Base-by-base conservation (phyloP, 2,113 vertebrate species). In the Barbus barbus region DNA sequence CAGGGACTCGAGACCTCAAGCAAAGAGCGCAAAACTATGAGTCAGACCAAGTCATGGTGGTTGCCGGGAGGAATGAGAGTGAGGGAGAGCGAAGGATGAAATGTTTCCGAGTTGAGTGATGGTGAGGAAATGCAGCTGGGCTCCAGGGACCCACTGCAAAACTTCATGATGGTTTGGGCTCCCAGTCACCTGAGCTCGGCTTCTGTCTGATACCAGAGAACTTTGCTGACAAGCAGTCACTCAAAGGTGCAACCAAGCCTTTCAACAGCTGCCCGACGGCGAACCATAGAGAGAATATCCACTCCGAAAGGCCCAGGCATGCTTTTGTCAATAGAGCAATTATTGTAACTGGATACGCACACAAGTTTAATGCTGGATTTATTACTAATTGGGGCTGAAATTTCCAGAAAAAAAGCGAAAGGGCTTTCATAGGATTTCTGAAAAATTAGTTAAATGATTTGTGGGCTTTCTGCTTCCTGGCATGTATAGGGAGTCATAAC, bases 151-250 rank as follows among this genome's bases (percentile, higher is more conserved):
- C 41, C 11, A 11, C 41, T 44, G 41, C 41, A 44, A 44, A 11
- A 12, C 41, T 44, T 44, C 41, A 44, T 12, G 41, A 44, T 44
- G 41, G 3, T 44, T 44, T 11, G 11, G 41, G 41, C 41, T 44
- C 41, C 41, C 41, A 92, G 90, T 91, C 90, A 93, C 90, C 89
- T 92, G 92, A 93, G 91, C 91, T 91, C 83, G 73, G 86, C 80
- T 82, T 89, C 53, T 74, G 85, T 89, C 90, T 94, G 93, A 93
- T 93, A 93, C 92, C 91, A 86, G 92, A 94, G 92, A 74, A 90
- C 44, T 88, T 80, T 58, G 90, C 81, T 94, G 93, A 94, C 93
- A 95, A 92, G 88, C 83, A 82, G 83, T 94, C 92, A 93, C 87
- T 92, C 89, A 86, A 85, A 89, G 86, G 78, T 86, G 84, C 87